Evolutionary conservation across 1,140 invertebrate genomes (phyloP).

Genomic region (Battus philenor): DNA sequence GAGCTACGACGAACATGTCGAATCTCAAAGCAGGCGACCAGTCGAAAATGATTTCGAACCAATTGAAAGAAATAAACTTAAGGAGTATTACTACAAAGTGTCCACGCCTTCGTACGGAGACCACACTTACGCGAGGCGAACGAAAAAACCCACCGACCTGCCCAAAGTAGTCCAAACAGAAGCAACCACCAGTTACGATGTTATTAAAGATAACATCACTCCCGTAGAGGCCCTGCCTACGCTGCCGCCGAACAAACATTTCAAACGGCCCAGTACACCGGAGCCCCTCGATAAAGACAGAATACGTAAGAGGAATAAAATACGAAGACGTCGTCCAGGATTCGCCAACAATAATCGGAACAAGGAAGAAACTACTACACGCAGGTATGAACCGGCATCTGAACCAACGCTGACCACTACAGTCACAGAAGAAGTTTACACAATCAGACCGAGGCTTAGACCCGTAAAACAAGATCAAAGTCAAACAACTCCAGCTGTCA

Average conservation of each 20-base stretch:
- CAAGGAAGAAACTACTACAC: slow-evolving; percentile 42
- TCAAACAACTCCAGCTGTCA: slow-evolving; percentile 57
- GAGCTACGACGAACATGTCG: slow-evolving; percentile 49
- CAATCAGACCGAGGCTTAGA: slow-evolving; percentile 53
- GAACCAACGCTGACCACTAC: slow-evolving; percentile 36
- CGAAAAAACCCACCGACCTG: slow-evolving; percentile 56
- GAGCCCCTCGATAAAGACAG: slow-evolving; percentile 53
- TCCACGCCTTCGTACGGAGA: slow-evolving; percentile 54
- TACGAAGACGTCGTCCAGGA: slow-evolving; percentile 60
- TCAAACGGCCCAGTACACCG: slow-evolving; percentile 54
- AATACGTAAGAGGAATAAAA: slow-evolving; percentile 63
- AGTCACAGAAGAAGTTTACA: slow-evolving; percentile 48
- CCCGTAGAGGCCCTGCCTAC: slow-evolving; percentile 56
- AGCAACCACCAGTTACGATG: slow-evolving; percentile 31
- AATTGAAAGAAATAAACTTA: slow-evolving; percentile 58
- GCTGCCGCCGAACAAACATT: slow-evolving; percentile 65
- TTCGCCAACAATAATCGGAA: slow-evolving; percentile 37
- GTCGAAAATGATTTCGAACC: slow-evolving; percentile 63
- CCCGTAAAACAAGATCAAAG: slow-evolving; percentile 46
- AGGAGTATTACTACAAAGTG: slow-evolving; percentile 67
- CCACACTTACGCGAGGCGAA: slow-evolving; percentile 42
- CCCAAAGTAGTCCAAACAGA: slow-evolving; percentile 29
- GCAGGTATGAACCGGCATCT: slow-evolving; percentile 31
- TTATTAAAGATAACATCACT: slow-evolving; percentile 39
- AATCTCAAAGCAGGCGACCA: slow-evolving; percentile 63